Percentiles rank a stretch among this genome's conserved stretches.
Conservation (phyloP, 1,140 invertebrate species). For the Chrysoperla carnea region DNA sequence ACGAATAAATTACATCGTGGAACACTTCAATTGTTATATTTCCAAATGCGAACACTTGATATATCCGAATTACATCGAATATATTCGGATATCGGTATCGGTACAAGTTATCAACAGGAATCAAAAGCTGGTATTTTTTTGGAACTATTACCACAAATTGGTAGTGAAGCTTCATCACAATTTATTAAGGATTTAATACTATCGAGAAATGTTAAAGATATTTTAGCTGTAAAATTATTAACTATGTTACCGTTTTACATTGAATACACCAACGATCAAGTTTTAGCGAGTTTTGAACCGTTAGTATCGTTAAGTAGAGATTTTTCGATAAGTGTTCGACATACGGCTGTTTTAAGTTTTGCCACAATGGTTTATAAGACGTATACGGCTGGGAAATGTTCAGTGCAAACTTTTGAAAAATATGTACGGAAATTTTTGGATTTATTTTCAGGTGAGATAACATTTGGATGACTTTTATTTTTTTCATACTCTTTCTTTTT, state of each 20-base stretch:
- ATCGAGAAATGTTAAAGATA: conserved; percentile 28
- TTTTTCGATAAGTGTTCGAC: conserved; percentile 30
- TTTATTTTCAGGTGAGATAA: conserved; percentile 32
- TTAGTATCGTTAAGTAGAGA: conserved; percentile 27
- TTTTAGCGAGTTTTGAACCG: conserved; percentile 29
- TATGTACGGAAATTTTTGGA: conserved; percentile 48
- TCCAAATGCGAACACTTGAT: conserved; percentile 8
- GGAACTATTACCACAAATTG: conserved; percentile 50
- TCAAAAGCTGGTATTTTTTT: conserved; percentile 50
- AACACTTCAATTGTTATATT: conserved; percentile 2
- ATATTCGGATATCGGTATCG: conserved; percentile 33
- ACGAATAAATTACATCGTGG: neutral
- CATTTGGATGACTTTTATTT: too few species aligned
- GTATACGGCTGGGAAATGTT: conserved; percentile 29
- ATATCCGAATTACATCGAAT: conserved; percentile 20
- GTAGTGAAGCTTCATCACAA: conserved; percentile 38
- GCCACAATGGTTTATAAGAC: conserved; percentile 49
- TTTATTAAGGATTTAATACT: conserved; percentile 44
- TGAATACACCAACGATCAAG: conserved; percentile 29
- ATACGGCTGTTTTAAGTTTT: conserved; percentile 47
- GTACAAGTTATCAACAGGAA: conserved; percentile 41
- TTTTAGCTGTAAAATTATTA: conserved; percentile 1
- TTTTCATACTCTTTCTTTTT: too few species aligned
- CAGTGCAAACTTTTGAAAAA: conserved; percentile 44
- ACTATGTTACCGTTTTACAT: conserved; percentile 33